Base-by-base conservation (phyloP, 2,113 vertebrate genomes). In the Varanus komodoensis region DNA sequence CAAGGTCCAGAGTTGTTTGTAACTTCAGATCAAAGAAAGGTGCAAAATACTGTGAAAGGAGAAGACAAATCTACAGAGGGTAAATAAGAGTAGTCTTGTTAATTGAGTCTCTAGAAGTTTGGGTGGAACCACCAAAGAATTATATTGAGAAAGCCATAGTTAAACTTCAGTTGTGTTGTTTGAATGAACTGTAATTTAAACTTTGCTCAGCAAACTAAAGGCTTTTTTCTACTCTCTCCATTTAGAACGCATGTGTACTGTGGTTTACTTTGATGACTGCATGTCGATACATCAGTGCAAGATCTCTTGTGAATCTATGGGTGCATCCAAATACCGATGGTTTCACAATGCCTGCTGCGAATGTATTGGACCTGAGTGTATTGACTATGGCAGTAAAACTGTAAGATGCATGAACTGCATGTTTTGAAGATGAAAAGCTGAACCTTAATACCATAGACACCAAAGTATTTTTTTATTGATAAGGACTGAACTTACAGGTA, bases 291-390 rank as follows among this genome's bases (percentile, higher is more conserved):
- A 98, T 87, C 99, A 99, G 97, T 99, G 99, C 96, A 99, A 99
- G 95, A 98, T 98, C 92, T 99, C 99, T 94, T 99, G 99, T 0
- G 98, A 99, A 97, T 99, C 99, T 87, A 99, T 99, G 99, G 99
- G 99, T 48, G 99, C 99, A 6, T 99, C 99, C 92, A 99, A 99
- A 90, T 99, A 99, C 92, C 98, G 99, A 89, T 99, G 99, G 99
- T 99, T 99, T 93, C 99, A 99, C 96, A 99, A 99, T 48, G 99
- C 99, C 93, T 99, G 99, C 98, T 99, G 99, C 12, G 98, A 99
- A 96, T 99, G 99, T 91, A 98, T 99, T 2, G 99, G 99, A 1
- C 99, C 99, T 0, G 99, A 99, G 89, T 99, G 99, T 84, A 97
- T 99, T 68, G 99, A 99, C 96, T 99, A 99, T 0, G 99, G 99